A percentile compares a stretch with the other conserved stretches of the same genome.
phyloP scores from a whole-genome alignment of 2,888 invertebrate species.

The Lamellibrachia satsuma region DNA sequence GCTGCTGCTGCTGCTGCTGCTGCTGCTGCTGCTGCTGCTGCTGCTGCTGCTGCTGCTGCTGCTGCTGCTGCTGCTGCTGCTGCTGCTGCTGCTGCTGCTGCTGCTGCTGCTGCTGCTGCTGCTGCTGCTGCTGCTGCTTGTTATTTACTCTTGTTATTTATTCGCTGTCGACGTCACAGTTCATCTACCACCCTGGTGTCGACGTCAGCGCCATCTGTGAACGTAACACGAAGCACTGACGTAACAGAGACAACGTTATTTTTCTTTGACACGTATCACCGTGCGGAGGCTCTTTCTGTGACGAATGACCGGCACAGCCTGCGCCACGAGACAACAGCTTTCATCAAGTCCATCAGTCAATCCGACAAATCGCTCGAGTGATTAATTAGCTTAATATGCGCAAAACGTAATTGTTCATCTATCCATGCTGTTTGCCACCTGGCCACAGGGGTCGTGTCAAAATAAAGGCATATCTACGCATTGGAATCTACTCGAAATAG shows the following conservation, averaged over 20 bases:
- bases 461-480: neutral
- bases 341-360: neutral
- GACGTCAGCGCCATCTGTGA: neutral
- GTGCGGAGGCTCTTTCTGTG: neutral
- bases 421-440: neutral
- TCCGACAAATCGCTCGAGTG: neutral
- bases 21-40: neutral
- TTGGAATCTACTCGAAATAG: neutral
- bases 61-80: neutral
- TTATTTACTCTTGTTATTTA: neutral
- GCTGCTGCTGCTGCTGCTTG: neutral
- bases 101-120: neutral
- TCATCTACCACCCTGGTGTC: neutral
- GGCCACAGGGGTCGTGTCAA: neutral
- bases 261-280: neutral
- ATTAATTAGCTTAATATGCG: neutral
- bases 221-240: neutral
- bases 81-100: neutral
- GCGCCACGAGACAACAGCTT: neutral
- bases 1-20: too few species aligned
- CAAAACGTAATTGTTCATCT: neutral
- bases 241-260: neutral
- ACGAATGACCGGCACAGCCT: neutral
- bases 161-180: neutral
- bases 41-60: neutral